Evolutionary conservation across 2,888 invertebrate species (phyloP), one percentile per base, ranked within the genome.

Genomic region (Eristalinus sepulchralis): DNA sequence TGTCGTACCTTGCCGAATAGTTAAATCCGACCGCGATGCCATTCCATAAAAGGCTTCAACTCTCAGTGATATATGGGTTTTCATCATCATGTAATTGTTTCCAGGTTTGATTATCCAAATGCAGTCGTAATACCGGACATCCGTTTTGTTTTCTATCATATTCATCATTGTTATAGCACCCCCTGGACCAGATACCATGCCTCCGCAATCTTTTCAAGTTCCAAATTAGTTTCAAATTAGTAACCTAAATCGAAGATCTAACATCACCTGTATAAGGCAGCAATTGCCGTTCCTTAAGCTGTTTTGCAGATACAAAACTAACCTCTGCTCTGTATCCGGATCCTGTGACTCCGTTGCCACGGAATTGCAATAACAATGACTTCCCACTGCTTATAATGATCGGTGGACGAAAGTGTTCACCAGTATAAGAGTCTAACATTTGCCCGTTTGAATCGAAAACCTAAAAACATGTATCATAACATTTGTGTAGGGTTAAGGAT

Each of bases 111-210:
- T 94, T 33, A 96, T 93, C 96, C 96, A 96, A 72, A 96, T 94
- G 89, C 96, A 96, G 90, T 96, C 96, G 89, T 94, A 96, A 1
- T 94, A 93, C 67, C 94, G 94, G 0, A 94, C 92, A 88, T 94
- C 94, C 0, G 93, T 93, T 1, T 93, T 92, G 80, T 94, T 94
- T 60, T 94, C 93, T 13, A 95, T 94, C 95, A 96, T 96, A 89
- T 96, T 94, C 94, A 95, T 95, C 96, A 96, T 96, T 1, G 95
- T 96, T 68, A 96, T 96, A 13, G 95, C 94, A 0, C 96, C 96
- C 2, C 96, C 96, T 13, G 95, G 93, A 89, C 95, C 95, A 83
- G 95, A 94, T 1, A 96, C 95, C 91, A 94, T 94, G 63, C 96
- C 96, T 27, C 96, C 96, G 89, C 96, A 96, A 91, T 95, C 95